Percentiles rank a stretch among this genome's conserved stretches.
phyloP scores from a whole-genome alignment of 2,888 invertebrate species.

The Sinhomidia bicolor region DNA sequence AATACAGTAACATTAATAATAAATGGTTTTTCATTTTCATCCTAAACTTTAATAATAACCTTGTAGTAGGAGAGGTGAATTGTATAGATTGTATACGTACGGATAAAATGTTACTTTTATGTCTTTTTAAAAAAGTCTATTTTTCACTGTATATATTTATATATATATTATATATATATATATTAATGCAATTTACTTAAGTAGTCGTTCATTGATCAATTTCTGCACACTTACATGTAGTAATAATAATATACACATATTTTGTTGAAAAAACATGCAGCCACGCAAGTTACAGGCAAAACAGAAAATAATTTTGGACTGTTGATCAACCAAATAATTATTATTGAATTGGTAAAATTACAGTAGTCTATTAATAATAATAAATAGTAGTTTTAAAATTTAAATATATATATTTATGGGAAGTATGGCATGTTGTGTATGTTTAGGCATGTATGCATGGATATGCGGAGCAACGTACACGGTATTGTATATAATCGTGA shows the following conservation, averaged over 20 bases:
- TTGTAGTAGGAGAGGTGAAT: background rate
- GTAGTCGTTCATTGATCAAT: background rate
- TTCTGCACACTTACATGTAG: background rate
- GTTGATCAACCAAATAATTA: slow-evolving; percentile 12
- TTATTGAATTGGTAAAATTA: background rate
- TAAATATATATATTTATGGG: background rate
- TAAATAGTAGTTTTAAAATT: background rate
- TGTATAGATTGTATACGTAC: background rate
- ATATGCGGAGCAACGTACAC: background rate
- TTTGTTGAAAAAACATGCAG: background rate
- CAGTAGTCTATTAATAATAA: background rate
- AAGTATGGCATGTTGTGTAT: slow-evolving; percentile 52
- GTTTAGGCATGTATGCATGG: slow-evolving; percentile 13
- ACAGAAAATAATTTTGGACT: slow-evolving; percentile 12
- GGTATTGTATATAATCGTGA: background rate
- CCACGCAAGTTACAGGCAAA: background rate
- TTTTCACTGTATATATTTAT: slow-evolving; percentile 24
- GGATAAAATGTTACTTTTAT: slow-evolving; percentile 16
- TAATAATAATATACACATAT: too few species aligned
- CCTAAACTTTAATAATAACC: background rate
- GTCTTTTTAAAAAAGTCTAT: slow-evolving; percentile 57
- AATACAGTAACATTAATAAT: background rate
- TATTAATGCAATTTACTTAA: background rate
- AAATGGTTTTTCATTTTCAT: background rate
- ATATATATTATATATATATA: too few species aligned